Percentiles rank a stretch among this genome's conserved stretches.
These are phyloP conservation scores for Takifugu rubripes DNA, from an alignment of 2,797 vertebrate genomes.

Conservation along the genomic window DNA sequence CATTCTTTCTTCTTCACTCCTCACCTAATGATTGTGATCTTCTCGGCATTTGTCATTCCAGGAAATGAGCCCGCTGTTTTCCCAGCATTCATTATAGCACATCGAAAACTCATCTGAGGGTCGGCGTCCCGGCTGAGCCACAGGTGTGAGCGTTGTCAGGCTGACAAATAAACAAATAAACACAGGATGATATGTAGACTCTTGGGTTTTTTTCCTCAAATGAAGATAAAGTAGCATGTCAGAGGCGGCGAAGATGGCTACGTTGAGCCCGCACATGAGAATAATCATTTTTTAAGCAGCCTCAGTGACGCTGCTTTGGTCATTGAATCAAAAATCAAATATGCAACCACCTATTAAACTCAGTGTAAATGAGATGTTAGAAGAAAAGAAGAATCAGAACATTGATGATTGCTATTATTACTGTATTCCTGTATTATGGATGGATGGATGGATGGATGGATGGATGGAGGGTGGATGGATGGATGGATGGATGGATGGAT, in stretches of 20 bases:
- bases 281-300: conserved; percentile 13
- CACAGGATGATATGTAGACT: conserved; percentile 14
- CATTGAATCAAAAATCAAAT: conserved; percentile 9
- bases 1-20: conserved; percentile 1
- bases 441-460: too few species aligned
- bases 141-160: conserved; percentile 35
- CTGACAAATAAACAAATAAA: conserved; percentile 38
- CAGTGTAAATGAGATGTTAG: conserved; percentile 1
- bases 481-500: too few species aligned
- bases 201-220: conserved; percentile 19
- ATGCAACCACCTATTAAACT: neutral
- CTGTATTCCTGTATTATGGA: too few species aligned
- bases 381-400: neutral
- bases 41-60: conserved; percentile 25
- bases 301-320: conserved; percentile 11
- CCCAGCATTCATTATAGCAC: conserved; percentile 24
- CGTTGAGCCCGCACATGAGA: conserved; percentile 4
- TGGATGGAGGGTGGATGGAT: too few species aligned
- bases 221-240: conserved; percentile 27
- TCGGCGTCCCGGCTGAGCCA: conserved; percentile 23
- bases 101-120: conserved; percentile 9
- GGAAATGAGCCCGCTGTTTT: conserved; percentile 26
- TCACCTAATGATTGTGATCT: conserved; percentile 47
- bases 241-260: neutral
- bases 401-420: too few species aligned